These are phyloP conservation scores for Eupristina koningsbergeri DNA, from an alignment of 1,140 invertebrate genomes.

Conservation along the genomic window DNA sequence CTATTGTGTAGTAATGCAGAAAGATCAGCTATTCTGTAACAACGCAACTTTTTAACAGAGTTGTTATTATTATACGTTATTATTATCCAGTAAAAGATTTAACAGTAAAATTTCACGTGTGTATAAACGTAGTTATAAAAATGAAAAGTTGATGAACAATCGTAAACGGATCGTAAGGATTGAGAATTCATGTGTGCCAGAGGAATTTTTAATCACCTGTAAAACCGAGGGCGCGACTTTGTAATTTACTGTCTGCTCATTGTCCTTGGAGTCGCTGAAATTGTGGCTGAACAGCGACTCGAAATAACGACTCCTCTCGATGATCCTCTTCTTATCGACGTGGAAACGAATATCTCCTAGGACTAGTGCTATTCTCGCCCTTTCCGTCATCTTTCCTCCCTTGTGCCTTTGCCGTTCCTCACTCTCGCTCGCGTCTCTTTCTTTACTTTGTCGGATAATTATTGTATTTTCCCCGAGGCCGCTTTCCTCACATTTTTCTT, in stretches of 20 bases:
- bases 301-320: slow-evolving; percentile 53
- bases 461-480: not conserved
- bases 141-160: not conserved
- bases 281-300: slow-evolving; percentile 55
- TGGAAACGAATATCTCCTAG: slow-evolving; percentile 46
- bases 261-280: slow-evolving; percentile 54
- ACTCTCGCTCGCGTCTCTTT: not conserved
- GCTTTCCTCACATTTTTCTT: slow-evolving; percentile 21
- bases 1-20: too few relatives aligned
- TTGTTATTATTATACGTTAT: too few relatives aligned
- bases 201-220: slow-evolving; percentile 45
- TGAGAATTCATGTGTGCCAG: too few relatives aligned
- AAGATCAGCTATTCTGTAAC: too few relatives aligned
- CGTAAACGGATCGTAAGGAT: too few relatives aligned
- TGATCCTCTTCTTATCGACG: slow-evolving; percentile 50
- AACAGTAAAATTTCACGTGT: too few relatives aligned
- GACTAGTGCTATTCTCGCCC: slow-evolving; percentile 45
- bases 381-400: slow-evolving; percentile 37
- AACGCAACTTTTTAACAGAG: too few relatives aligned
- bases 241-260: slow-evolving; percentile 55
- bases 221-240: slow-evolving; percentile 52
- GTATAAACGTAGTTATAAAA: not conserved
- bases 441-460: not conserved
- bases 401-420: not conserved
- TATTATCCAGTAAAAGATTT: too few relatives aligned